Evolutionary conservation across 2,113 vertebrate species (phyloP), one percentile per base, ranked within the genome.

Genomic region (Podocnemis expansa): DNA sequence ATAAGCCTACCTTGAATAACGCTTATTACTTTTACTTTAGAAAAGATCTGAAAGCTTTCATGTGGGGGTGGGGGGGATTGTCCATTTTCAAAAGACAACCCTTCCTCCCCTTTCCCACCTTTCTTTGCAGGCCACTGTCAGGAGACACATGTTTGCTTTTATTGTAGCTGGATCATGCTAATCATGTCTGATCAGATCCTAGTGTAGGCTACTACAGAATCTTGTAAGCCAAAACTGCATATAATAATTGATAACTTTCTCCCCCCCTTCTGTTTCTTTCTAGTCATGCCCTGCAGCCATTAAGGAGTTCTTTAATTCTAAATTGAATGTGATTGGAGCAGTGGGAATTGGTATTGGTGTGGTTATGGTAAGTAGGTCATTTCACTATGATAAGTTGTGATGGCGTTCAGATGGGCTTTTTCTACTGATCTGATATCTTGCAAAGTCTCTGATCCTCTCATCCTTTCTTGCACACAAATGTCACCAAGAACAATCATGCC

Each of bases 271-370:
- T 93, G 21, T 85, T 75, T 31, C n/a, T 29, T 96, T 97, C 90
- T 91, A 99, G 99, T 13, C 98, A 3, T 99, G 99, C 90, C 98
- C 98, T 6, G 13, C 84, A 6, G 98, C 98, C 85, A 99, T 99
- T 54, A 96, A 98, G 1, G 97, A 99, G 0, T 97, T 99, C 93
- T 99, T 99, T 91, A 97, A 98, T 76, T 98, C 96, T 45, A 99
- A 99, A 81, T 93, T 99, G 80, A 98, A 99, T 56, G 98, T 99
- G 94, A 99, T 99, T 2, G 99, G 98, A 78, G 99, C 98, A 0
- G 98, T 98, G 82, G 99, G 99, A 81, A 98, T 99, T 51, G 97
- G 98, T 60, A 98, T 99, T 14, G 99, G 98, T 0, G 93, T 99
- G 43, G 97, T 99, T 91, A 99, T 99, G 99, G 99, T 99, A 92